Percentiles rank a stretch among this genome's conserved stretches.
phyloP scores from a whole-genome alignment of 2,113 vertebrate species.

The Mesitornis unicolor region DNA sequence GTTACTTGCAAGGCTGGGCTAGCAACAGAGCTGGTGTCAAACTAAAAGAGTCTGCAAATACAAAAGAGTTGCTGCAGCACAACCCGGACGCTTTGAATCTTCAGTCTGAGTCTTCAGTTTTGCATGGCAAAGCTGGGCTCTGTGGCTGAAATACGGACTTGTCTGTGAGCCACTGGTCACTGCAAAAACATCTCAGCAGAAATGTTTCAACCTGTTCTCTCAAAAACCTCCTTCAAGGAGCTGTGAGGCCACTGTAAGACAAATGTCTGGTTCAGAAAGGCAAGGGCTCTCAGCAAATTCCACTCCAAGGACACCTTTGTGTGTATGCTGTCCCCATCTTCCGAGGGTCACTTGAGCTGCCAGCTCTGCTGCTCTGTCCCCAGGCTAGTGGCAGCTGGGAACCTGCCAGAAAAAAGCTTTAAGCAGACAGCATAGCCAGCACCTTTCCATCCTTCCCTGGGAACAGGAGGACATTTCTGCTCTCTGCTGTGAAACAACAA shows the following conservation, averaged over 20 bases:
- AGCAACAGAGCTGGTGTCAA: background rate
- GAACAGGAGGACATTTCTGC: background rate
- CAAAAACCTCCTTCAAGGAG: background rate
- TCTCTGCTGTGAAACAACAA: background rate
- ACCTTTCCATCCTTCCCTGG: background rate
- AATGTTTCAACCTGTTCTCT: background rate
- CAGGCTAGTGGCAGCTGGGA: background rate
- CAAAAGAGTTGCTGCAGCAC: background rate
- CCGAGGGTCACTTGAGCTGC: background rate
- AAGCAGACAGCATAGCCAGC: background rate
- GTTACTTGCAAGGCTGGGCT: background rate
- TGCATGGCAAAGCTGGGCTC: background rate
- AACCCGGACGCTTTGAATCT: background rate
- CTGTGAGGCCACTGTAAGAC: background rate
- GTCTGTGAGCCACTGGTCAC: background rate
- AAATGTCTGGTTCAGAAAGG: background rate
- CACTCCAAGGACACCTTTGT: background rate
- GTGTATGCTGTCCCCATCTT: background rate
- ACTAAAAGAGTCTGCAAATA: too few relatives aligned
- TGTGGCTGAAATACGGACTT: background rate
- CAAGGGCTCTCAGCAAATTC: accelerated
- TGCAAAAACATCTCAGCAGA: background rate
- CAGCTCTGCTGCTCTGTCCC: background rate
- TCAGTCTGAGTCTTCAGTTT: background rate
- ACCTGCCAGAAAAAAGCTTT: background rate